A percentile compares a stretch with the other conserved stretches of the same genome.
phyloP scores from a whole-genome alignment of 2,113 vertebrate genomes.

The Spheniscus mendiculus region DNA sequence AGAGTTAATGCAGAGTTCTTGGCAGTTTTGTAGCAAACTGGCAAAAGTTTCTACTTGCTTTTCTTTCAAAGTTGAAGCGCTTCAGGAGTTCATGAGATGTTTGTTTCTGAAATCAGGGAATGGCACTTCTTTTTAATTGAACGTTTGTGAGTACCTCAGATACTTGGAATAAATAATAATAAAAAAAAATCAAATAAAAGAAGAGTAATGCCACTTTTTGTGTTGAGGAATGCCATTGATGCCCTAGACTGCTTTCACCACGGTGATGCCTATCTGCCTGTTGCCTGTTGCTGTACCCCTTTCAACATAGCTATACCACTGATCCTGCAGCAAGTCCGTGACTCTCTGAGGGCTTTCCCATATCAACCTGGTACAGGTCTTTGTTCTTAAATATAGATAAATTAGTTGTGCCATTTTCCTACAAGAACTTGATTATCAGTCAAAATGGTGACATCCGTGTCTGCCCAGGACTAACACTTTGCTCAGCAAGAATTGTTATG shows the following conservation, averaged over 20 bases:
- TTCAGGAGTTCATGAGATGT: neutral
- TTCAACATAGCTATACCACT: neutral
- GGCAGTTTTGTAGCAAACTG: neutral
- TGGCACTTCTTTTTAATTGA: neutral
- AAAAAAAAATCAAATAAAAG: neutral
- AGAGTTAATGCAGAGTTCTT: neutral
- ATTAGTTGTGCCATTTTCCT: neutral
- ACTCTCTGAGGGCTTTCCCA: neutral
- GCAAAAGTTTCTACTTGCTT: neutral
- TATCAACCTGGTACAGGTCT: neutral
- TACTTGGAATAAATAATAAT: neutral
- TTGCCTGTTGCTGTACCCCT: neutral
- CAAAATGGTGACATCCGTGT: neutral
- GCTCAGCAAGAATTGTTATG: neutral
- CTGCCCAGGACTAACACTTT: neutral
- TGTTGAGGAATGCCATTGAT: neutral
- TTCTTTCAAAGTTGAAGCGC: neutral
- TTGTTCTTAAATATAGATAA: neutral
- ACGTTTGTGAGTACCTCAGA: neutral
- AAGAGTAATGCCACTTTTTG: neutral
- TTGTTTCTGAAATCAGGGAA: neutral
- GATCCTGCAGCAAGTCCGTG: neutral
- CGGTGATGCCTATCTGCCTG: accelerated
- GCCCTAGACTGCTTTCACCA: neutral
- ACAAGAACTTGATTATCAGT: neutral